A percentile compares a stretch with the other conserved stretches of the same genome.
Conservation (phyloP, 2,888 invertebrate species). For the Andrena bucephala region DNA sequence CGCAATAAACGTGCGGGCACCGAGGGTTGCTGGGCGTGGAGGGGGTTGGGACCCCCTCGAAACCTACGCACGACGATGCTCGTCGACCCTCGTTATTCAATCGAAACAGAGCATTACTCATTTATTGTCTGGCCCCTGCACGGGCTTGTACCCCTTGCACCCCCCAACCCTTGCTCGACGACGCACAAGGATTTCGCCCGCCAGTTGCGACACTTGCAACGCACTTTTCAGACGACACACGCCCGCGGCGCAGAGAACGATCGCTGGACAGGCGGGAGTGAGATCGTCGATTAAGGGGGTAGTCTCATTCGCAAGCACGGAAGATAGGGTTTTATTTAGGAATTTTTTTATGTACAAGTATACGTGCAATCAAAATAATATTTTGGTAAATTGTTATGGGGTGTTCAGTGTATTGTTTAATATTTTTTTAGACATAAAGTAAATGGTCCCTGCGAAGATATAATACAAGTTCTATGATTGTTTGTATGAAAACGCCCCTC, state of each 20-base stretch:
- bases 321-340: too few relatives aligned
- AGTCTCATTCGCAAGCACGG: background rate
- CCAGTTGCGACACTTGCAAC: slow-evolving; percentile 48
- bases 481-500: too few relatives aligned
- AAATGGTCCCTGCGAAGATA: too few relatives aligned
- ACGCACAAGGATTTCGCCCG: slow-evolving; percentile 42
- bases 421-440: too few relatives aligned
- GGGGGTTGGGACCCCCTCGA: slow-evolving; percentile 5
- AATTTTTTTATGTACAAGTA: too few relatives aligned
- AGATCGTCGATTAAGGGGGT: slow-evolving; percentile 11
- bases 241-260: background rate
- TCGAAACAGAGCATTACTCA: slow-evolving; percentile 68
- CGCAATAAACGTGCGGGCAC: slow-evolving; percentile 13
- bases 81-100: slow-evolving; percentile 70
- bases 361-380: too few relatives aligned
- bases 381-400: too few relatives aligned
- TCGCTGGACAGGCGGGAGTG: background rate
- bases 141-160: background rate
- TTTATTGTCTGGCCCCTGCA: slow-evolving; percentile 58
- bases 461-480: too few relatives aligned
- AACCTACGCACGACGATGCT: slow-evolving; percentile 53
- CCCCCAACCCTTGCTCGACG: slow-evolving; percentile 13
- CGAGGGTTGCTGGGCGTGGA: slow-evolving; percentile 12
- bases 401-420: too few relatives aligned
- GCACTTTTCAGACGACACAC: background rate